Conservation (phyloP, 1,140 invertebrate species). For the Plutomurus gul region DNA sequence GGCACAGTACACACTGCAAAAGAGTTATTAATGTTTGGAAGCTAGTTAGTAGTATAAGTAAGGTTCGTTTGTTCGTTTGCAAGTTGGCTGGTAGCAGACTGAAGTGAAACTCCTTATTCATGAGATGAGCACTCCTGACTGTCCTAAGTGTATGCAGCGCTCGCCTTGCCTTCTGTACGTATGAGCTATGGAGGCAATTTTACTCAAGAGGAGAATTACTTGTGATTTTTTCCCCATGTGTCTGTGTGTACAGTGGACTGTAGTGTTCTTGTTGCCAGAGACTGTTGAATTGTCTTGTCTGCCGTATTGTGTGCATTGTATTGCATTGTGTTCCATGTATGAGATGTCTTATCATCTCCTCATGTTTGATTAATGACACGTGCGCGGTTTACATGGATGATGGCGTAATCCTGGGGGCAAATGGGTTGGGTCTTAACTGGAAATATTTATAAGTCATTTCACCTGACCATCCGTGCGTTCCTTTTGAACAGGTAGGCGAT, state of each 20-base stretch:
- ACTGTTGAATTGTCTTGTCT: slow-evolving; percentile 1
- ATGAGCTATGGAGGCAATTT: slow-evolving; percentile 17
- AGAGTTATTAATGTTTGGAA: too few relatives aligned
- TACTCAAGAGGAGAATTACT: background rate
- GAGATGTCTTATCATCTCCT: slow-evolving; percentile 9
- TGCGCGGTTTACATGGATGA: slow-evolving; percentile 28
- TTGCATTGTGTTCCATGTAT: background rate
- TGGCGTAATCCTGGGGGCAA: slow-evolving; percentile 27
- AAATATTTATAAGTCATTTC: slow-evolving; percentile 22
- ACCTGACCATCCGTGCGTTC: background rate
- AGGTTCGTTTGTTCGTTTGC: too few relatives aligned
- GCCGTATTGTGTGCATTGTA: background rate
- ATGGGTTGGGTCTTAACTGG: slow-evolving; percentile 9
- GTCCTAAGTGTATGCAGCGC: background rate
- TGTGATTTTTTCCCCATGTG: background rate
- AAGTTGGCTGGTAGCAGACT: too few relatives aligned
- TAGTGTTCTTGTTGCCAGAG: too few relatives aligned
- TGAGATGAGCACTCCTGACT: background rate
- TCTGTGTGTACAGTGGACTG: background rate
- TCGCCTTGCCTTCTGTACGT: background rate
- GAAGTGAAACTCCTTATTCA: too few relatives aligned
- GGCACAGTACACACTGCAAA: too few relatives aligned
- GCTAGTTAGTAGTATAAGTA: too few relatives aligned
- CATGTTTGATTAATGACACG: slow-evolving; percentile 39
- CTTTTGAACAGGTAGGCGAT: background rate